Evolutionary conservation across 2,113 vertebrate genomes (phyloP), one percentile per base, ranked within the genome.

Genomic region (Pachycephala philippinensis): DNA sequence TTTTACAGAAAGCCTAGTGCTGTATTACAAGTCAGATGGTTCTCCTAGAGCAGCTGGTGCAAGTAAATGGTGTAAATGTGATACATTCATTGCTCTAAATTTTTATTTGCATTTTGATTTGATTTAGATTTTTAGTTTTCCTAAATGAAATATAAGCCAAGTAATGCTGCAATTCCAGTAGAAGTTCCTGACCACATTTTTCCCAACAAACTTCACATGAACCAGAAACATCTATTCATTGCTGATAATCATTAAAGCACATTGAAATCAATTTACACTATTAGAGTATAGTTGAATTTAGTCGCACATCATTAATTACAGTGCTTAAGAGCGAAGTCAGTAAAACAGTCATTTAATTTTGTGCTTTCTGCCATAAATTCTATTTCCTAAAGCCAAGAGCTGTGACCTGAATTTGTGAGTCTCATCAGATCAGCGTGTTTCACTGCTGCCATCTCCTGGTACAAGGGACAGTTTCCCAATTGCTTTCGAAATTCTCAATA

Each of bases 401-500:
- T 5, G 22, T 2, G 13, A 66, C 39, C 0, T 3, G 12, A 52
- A 52, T 18, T 11, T 44, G 17, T 12, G 56, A 35, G 1, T 47
- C 57, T n/a, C 52, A 17, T 2, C n/a, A 23, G 30, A n/a, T 7
- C 11, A 35, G n/a, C 1, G 0, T 63, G 91, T 82, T 54, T 79
- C 74, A 40, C 95, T 98, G 95, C 97, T 98, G 97, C 97, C 97
- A 97, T 96, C 98, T 97, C 69, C 95, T 97, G 98, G 94, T 40
- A 81, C 49, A 86, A 76, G 13, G 15, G 18, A 35, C 16, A n/a
- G 14, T 7, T 59, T 59, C 22, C 24, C 4, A 3, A 13, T 7
- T 30, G 31, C 31, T 68, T 56, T 57, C 12, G 10, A 75, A 84
- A 59, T n/a, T 33, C 7, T 42, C n/a, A 20, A 16, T 63, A 1